A percentile compares a stretch with the other conserved stretches of the same genome.
These are phyloP conservation scores for Tetragonula clypearis DNA, from an alignment of 1,140 invertebrate species.

Conservation along the genomic window DNA sequence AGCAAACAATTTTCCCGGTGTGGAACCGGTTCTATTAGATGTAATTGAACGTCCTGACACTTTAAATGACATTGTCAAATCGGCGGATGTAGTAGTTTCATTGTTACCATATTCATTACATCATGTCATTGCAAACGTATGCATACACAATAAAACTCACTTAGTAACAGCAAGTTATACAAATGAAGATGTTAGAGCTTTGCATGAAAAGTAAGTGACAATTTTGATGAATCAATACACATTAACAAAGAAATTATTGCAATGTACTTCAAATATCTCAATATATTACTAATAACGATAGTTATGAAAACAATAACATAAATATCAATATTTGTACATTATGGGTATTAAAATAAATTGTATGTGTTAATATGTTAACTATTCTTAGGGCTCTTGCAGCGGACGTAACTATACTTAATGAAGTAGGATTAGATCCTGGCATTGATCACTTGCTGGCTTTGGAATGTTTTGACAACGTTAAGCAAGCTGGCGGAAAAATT, in stretches of 20 bases:
- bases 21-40: slow-evolving; percentile 91
- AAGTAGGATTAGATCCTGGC: slow-evolving; percentile 98
- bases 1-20: slow-evolving; percentile 89
- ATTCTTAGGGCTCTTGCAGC: slow-evolving; percentile 88
- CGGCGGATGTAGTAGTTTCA: slow-evolving; percentile 93
- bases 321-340: neutral
- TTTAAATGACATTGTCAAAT: slow-evolving; percentile 87
- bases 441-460: slow-evolving; percentile 98
- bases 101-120: slow-evolving; percentile 97
- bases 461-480: slow-evolving; percentile 97
- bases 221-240: neutral
- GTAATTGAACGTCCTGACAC: slow-evolving; percentile 88
- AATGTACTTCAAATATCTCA: no score
- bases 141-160: slow-evolving; percentile 92
- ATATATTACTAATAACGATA: neutral
- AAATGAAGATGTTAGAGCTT: slow-evolving; percentile 89
- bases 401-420: slow-evolving; percentile 95
- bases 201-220: slow-evolving; percentile 88
- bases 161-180: slow-evolving; percentile 99
- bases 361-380: neutral
- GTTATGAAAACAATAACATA: neutral
- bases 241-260: no score
- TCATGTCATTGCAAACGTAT: slow-evolving; percentile 91
- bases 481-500: slow-evolving; percentile 90
- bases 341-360: neutral